Percentiles rank a stretch among this genome's conserved stretches.
Evolutionary conservation across 1,140 invertebrate genomes (phyloP).

Genomic region (Trypoxylus dichotomus): DNA sequence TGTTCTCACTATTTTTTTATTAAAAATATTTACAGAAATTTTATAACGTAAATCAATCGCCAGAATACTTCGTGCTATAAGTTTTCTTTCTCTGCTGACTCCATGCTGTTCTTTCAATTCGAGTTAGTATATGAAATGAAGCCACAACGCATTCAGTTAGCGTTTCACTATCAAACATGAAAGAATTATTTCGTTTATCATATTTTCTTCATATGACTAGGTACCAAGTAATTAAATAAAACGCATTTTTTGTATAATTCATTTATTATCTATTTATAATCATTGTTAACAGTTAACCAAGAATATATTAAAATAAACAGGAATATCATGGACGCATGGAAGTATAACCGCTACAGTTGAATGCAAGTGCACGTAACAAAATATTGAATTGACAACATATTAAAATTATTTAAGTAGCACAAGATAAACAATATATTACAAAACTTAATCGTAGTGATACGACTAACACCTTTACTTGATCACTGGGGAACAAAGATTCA

Average conservation of each 20-base stretch:
- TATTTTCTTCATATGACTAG: too few relatives aligned
- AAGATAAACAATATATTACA: constrained; percentile 24
- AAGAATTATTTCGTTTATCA: too few relatives aligned
- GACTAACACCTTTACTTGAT: not conserved
- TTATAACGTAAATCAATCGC: too few relatives aligned
- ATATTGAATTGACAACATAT: constrained; percentile 26
- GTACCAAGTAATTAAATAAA: constrained; percentile 55
- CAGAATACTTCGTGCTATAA: too few relatives aligned
- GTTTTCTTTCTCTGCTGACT: too few relatives aligned
- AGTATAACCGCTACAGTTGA: constrained; percentile 42
- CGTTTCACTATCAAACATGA: too few relatives aligned
- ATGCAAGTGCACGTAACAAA: constrained; percentile 28
- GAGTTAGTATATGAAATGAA: too few relatives aligned
- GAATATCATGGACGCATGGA: constrained; percentile 39
- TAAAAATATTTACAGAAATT: too few relatives aligned
- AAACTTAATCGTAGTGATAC: not conserved
- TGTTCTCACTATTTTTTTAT: too few relatives aligned
- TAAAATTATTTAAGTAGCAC: constrained; percentile 25
- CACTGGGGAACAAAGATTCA: not conserved
- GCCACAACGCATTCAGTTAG: too few relatives aligned
- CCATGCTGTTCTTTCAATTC: too few relatives aligned
- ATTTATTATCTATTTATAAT: constrained; percentile 43
- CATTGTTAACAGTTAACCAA: constrained; percentile 45
- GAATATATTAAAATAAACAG: constrained; percentile 41
- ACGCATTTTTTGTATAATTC: constrained; percentile 30